These are phyloP conservation scores for Microctenopoma lineatum DNA, from an alignment of 2,797 vertebrate genomes.

Conservation along the genomic window DNA sequence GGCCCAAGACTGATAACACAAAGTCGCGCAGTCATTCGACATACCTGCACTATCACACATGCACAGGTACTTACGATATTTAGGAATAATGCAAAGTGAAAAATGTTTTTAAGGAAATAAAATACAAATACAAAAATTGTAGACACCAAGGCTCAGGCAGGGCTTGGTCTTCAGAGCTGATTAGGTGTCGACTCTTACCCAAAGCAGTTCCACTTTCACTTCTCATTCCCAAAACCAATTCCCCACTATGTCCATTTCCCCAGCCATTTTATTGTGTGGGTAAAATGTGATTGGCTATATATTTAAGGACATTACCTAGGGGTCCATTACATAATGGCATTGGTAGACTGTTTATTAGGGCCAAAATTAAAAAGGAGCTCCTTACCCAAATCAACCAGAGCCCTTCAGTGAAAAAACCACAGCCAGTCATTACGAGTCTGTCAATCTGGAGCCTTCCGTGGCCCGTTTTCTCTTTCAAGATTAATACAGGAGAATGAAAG, in stretches of 20 bases:
- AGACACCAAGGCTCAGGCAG: slow-evolving; percentile 51
- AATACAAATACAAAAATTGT: slow-evolving; percentile 80
- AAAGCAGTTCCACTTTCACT: slow-evolving; percentile 61
- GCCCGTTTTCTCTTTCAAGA: slow-evolving; percentile 78
- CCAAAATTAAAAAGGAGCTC: slow-evolving; percentile 77
- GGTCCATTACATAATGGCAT: slow-evolving; percentile 78
- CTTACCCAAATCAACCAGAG: slow-evolving; percentile 54
- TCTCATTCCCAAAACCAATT: slow-evolving; percentile 80
- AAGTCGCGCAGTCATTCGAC: slow-evolving; percentile 52
- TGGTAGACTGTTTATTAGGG: slow-evolving; percentile 79
- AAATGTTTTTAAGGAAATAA: slow-evolving; percentile 47
- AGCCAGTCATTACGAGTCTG: slow-evolving; percentile 76
- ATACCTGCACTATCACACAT: slow-evolving; percentile 56
- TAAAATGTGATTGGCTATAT: slow-evolving; percentile 75
- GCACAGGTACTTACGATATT: slow-evolving; percentile 59
- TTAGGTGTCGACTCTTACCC: slow-evolving; percentile 65
- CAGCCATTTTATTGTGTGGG: slow-evolving; percentile 68
- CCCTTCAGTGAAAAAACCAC: slow-evolving; percentile 52
- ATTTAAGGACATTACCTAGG: slow-evolving; percentile 76
- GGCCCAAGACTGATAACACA: slow-evolving; percentile 70
- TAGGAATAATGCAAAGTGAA: slow-evolving; percentile 48
- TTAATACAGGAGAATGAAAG: slow-evolving; percentile 80
- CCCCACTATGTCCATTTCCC: slow-evolving; percentile 44
- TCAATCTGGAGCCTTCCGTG: slow-evolving; percentile 75
- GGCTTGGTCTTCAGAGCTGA: slow-evolving; percentile 73